Percentiles rank a stretch among this genome's conserved stretches.
phyloP scores from a whole-genome alignment of 53 echinoderm and acorn worm species.

The Antedon mediterranea region DNA sequence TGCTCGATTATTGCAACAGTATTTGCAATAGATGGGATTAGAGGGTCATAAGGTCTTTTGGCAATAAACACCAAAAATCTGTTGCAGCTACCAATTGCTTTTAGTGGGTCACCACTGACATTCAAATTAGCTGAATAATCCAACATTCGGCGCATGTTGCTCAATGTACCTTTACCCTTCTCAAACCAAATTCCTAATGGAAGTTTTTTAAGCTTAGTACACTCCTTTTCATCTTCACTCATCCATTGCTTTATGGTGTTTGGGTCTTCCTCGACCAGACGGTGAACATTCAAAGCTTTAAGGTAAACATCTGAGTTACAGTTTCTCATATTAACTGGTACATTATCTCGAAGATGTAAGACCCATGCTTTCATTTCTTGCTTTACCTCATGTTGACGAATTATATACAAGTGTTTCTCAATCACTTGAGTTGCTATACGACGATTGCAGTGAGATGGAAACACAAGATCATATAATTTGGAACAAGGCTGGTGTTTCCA shows the following conservation, averaged over 20 bases:
- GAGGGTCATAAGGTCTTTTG: conserved; percentile 12
- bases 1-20: conserved; percentile 30
- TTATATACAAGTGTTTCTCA: neutral
- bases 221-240: conserved; percentile 14
- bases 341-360: neutral
- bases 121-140: conserved; percentile 11
- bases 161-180: neutral
- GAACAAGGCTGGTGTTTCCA: conserved; percentile 12
- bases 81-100: conserved; percentile 16
- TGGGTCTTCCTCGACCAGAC: conserved; percentile 14
- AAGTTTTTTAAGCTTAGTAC: neutral
- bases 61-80: conserved; percentile 24
- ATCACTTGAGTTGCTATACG: conserved; percentile 3
- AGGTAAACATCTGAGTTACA: conserved; percentile 29
- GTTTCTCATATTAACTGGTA: conserved; percentile 2
- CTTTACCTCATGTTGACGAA: neutral
- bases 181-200: conserved; percentile 6
- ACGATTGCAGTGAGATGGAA: conserved; percentile 30
- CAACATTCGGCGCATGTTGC: conserved; percentile 23
- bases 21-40: conserved; percentile 33
- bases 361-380: conserved; percentile 21
- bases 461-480: conserved; percentile 16
- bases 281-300: conserved; percentile 19
- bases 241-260: conserved; percentile 24
- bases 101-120: conserved; percentile 3